Conservation (phyloP, 64 coral and sea anemone genomes). For the Catalaphyllia jardinei region DNA sequence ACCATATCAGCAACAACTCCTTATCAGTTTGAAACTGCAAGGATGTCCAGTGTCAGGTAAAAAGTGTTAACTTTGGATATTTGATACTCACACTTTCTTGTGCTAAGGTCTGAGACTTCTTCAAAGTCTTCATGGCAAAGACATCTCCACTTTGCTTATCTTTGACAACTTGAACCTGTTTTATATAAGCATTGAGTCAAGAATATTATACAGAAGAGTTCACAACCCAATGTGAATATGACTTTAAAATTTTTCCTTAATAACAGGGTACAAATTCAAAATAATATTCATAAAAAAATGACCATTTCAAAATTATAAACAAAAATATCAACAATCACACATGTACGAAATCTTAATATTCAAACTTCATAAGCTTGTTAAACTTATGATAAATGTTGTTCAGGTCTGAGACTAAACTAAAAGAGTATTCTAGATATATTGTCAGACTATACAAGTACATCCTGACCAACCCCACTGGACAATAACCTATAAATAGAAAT, state of each 20-base stretch:
- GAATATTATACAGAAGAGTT: too few relatives aligned
- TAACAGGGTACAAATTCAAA: too few relatives aligned
- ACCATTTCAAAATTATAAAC: too few relatives aligned
- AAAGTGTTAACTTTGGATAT: not conserved
- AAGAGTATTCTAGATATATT: not conserved
- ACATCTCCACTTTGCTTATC: slow-evolving; percentile 90
- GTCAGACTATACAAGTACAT: not conserved
- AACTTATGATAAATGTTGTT: not conserved
- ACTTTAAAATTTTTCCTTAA: too few relatives aligned
- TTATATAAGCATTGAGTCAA: not conserved
- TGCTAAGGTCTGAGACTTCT: slow-evolving; percentile 90
- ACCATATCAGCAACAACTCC: too few relatives aligned
- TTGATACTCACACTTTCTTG: slow-evolving; percentile 94
- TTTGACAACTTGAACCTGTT: slow-evolving; percentile 96
- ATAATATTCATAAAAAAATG: too few relatives aligned
- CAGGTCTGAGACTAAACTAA: not conserved
- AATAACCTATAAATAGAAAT: slow-evolving; percentile 26
- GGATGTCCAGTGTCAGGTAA: not conserved
- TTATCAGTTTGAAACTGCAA: too few relatives aligned
- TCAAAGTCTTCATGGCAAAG: slow-evolving; percentile 97
- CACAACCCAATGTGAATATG: too few relatives aligned
- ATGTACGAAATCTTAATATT: not conserved
- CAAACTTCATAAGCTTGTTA: not conserved
- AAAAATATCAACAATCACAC: not conserved
- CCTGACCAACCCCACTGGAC: not conserved